Percentiles rank a stretch among this genome's conserved stretches.
Evolutionary conservation across 1,140 invertebrate genomes (phyloP).

Genomic region (Ips typographus): DNA sequence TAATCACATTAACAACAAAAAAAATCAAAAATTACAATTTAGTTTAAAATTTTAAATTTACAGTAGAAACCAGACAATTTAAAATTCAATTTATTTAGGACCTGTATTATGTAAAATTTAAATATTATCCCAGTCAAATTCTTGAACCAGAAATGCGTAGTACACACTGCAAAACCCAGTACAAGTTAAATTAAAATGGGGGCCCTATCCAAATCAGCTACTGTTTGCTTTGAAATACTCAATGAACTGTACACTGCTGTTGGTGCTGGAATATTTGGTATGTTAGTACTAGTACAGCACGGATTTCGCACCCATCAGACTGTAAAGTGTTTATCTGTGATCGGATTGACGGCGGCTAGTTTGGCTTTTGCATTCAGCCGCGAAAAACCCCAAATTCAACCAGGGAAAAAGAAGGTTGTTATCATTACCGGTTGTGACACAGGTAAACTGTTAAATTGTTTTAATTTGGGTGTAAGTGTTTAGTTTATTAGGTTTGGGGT

Average conservation of each 20-base stretch:
- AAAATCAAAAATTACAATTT: too few species aligned
- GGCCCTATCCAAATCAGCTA: slow-evolving; percentile 35
- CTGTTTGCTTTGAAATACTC: slow-evolving; percentile 44
- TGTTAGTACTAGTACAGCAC: slow-evolving; percentile 41
- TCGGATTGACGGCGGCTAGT: slow-evolving; percentile 41
- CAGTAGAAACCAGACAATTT: too few species aligned
- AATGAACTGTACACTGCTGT: slow-evolving; percentile 48
- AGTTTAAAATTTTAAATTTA: too few species aligned
- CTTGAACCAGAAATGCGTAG: too few species aligned
- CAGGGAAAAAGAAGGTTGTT: slow-evolving; percentile 55
- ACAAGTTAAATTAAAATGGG: slow-evolving; percentile 22
- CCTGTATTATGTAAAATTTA: too few species aligned
- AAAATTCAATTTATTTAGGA: too few species aligned
- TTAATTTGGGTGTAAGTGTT: not conserved
- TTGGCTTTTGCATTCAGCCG: slow-evolving; percentile 41
- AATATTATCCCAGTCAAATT: too few species aligned
- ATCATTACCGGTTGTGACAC: slow-evolving; percentile 82
- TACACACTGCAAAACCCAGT: too few species aligned
- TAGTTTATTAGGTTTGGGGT: slow-evolving; percentile 63
- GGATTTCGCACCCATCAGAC: slow-evolving; percentile 41
- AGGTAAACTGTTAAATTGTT: slow-evolving; percentile 45
- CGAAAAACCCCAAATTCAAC: slow-evolving; percentile 29
- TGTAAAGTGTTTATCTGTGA: slow-evolving; percentile 41
- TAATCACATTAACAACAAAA: too few species aligned
- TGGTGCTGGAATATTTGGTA: slow-evolving; percentile 45